A percentile compares a stretch with the other conserved stretches of the same genome.
These are phyloP conservation scores for Ectropis grisescens DNA, from an alignment of 1,140 invertebrate species.

Conservation along the genomic window DNA sequence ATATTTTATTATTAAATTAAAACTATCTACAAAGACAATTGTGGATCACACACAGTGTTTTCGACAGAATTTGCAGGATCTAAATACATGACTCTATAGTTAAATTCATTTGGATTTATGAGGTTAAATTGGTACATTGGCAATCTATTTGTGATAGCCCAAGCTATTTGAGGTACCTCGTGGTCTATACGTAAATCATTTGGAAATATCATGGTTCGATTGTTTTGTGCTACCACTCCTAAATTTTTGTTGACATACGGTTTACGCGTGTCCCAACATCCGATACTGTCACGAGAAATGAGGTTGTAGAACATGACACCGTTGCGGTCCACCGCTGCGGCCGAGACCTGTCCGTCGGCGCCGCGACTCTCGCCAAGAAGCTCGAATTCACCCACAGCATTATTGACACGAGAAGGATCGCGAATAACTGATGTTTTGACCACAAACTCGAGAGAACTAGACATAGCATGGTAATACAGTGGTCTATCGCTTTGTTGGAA, in stretches of 20 bases:
- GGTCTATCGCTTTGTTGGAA: conserved; percentile 72
- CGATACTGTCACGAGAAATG: conserved; percentile 80
- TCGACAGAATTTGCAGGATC: conserved; percentile 72
- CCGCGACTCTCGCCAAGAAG: conserved; percentile 76
- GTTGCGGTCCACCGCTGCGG: conserved; percentile 78
- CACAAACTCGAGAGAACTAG: conserved; percentile 80
- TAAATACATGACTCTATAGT: conserved; percentile 79
- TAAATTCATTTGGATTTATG: conserved; percentile 76
- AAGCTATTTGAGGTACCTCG: conserved; percentile 76
- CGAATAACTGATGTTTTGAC: conserved; percentile 76
- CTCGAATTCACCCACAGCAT: conserved; percentile 73
- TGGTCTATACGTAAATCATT: conserved; percentile 84
- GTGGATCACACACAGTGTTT: conserved; percentile 73
- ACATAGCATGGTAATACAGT: conserved; percentile 85
- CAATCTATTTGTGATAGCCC: conserved; percentile 81
- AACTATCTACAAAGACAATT: too few relatives aligned
- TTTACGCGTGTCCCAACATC: conserved; percentile 85
- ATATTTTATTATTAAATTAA: too few relatives aligned
- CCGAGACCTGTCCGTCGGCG: conserved; percentile 77
- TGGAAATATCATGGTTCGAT: conserved; percentile 78
- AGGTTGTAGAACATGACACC: conserved; percentile 87
- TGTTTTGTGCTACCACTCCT: conserved; percentile 74
- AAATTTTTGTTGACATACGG: conserved; percentile 76
- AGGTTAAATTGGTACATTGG: conserved; percentile 81
- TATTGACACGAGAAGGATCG: conserved; percentile 71